These are phyloP conservation scores for Epirrita christyi DNA, from an alignment of 2,888 invertebrate species.

Conservation along the genomic window DNA sequence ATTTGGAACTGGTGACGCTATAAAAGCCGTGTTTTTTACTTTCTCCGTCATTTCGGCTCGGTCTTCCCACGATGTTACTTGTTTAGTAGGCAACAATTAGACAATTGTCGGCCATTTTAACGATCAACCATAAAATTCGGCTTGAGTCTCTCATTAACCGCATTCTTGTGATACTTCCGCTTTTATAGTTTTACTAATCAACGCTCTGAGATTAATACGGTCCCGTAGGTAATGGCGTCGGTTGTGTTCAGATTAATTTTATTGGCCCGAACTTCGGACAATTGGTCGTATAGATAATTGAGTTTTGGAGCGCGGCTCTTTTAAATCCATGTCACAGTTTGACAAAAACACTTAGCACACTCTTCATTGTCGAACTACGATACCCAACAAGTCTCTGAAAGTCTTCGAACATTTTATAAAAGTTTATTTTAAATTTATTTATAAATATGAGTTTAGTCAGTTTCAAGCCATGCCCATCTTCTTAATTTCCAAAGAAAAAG, in stretches of 20 bases:
- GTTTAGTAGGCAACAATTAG: conserved; percentile 80
- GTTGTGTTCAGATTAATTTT: conserved; percentile 79
- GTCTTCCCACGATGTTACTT: conserved; percentile 80
- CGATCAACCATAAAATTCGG: conserved; percentile 81
- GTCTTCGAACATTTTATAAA: too few relatives aligned
- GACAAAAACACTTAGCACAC: neutral
- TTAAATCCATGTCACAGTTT: conserved; percentile 38
- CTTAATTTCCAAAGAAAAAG: too few relatives aligned
- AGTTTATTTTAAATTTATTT: too few relatives aligned
- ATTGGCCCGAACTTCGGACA: conserved; percentile 74
- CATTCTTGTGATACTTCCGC: conserved; percentile 84
- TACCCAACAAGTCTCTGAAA: too few relatives aligned
- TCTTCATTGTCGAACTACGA: neutral
- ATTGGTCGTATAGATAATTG: conserved; percentile 83
- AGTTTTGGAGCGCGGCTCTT: conserved; percentile 71
- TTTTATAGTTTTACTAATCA: conserved; percentile 85
- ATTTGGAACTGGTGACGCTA: conserved; percentile 59
- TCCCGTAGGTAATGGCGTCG: conserved; percentile 77
- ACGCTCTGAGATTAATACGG: conserved; percentile 80
- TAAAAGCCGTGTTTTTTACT: conserved; percentile 61
- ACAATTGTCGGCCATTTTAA: conserved; percentile 83
- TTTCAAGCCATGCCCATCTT: too few relatives aligned
- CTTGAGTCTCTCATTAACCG: conserved; percentile 82
- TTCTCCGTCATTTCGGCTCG: conserved; percentile 71
- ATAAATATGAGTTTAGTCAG: too few relatives aligned